Evolutionary conservation across 2,797 vertebrate species (phyloP), one percentile per base, ranked within the genome.

Genomic region (Anguilla marmorata): DNA sequence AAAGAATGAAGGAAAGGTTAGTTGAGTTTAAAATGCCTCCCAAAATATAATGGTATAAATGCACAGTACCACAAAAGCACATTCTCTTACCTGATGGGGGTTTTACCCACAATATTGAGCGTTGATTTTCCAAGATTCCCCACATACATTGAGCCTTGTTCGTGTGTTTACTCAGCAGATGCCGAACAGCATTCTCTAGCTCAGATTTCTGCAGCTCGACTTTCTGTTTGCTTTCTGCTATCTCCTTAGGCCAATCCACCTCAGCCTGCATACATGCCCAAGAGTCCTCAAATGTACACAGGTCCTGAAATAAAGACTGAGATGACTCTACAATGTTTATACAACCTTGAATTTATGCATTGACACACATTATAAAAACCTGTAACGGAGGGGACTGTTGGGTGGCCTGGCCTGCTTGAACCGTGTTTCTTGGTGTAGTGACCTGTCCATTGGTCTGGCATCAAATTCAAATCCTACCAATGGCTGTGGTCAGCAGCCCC

Each of bases 41-140:
- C 1, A 66, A 24, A 66, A 27, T 66, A 9, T 66, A 66, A 27
- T 8, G 24, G 24, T 56, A 56, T 56, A 2, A 56, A 30, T 80
- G 2, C 50, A 66, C 5, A n/a, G 41, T 21, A 66, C 45, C 37
- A 48, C 14, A n/a, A 41, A 14, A 45, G 5, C 56, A 30, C 2
- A 33, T 9, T 74, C n/a, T 87, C 45, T 87, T 85, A 93, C 94
- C 93, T 94, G 89, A 37, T 86, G 0, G 9, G 6, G 91, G 88
- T 5, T 2, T 0, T 41, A 93, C 63, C 0, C 0, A 41, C 2
- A 41, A 41, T 41, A 41, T 0, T 14, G 8, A 94, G 76, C 7
- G 5, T 56, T 30, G 30, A 41, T 24, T 45, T 1, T 0, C 50
- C 82, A 0, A 21, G 0, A 0, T 0, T 9, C 9, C 0, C 14